These are phyloP conservation scores for Drosophila asahinai DNA, from an alignment of 1,140 invertebrate species.

Conservation along the genomic window DNA sequence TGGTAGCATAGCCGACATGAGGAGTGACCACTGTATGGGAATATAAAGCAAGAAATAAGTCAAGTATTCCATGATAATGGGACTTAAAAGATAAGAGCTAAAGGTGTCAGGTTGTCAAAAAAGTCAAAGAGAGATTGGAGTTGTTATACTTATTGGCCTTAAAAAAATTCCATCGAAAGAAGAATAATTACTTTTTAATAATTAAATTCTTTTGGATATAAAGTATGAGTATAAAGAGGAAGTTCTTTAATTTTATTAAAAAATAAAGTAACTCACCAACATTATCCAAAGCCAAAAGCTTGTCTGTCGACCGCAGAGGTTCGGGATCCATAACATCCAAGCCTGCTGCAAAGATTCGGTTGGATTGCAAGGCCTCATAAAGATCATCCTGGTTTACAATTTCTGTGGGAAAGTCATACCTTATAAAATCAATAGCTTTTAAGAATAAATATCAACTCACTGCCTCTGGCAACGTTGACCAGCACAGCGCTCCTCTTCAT, in stretches of 20 bases:
- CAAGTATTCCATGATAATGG: conserved; percentile 27
- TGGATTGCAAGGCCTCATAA: conserved; percentile 90
- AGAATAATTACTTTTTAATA: neutral
- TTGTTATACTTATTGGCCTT: neutral
- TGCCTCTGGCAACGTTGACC: conserved; percentile 92
- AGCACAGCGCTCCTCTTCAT: conserved; percentile 95
- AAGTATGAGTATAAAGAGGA: too few relatives aligned
- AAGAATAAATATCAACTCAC: too few relatives aligned
- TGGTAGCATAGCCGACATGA: conserved; percentile 94
- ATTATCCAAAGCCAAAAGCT: conserved; percentile 92
- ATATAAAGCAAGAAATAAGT: conserved; percentile 12
- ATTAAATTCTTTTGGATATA: too few relatives aligned
- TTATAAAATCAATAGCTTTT: too few relatives aligned
- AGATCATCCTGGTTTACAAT: conserved; percentile 93
- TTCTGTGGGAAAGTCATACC: conserved; percentile 86
- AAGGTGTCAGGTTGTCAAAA: conserved; percentile 7
- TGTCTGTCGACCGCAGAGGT: conserved; percentile 92
- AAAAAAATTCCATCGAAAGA: neutral
- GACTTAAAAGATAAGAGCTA: conserved; percentile 23
- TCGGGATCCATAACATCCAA: conserved; percentile 97
- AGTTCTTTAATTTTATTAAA: neutral
- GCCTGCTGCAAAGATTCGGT: conserved; percentile 93
- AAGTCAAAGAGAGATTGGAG: neutral
- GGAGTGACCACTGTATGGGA: conserved; percentile 89
- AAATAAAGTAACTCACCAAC: conserved; percentile 87